Base-by-base conservation (phyloP, 2,113 vertebrate genomes). In the Theristicus caerulescens region DNA sequence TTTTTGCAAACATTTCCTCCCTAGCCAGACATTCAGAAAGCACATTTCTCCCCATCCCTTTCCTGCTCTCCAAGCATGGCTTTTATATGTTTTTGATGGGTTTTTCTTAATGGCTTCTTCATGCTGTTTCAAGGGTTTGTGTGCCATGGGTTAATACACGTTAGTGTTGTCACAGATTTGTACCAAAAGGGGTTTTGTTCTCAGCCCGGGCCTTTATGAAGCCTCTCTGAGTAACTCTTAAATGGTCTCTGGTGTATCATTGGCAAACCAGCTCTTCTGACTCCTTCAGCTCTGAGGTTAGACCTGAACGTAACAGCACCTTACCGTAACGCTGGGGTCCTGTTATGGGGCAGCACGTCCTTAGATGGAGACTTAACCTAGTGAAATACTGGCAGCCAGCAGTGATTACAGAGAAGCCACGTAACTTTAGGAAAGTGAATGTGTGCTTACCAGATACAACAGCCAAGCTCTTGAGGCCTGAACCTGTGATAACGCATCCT, bases 291-390 rank as follows among this genome's bases (percentile, higher is more conserved):
- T 57, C 58, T 74, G 46, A 51, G 51, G 38, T 86, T 36, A 91
- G 59, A 61, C 25, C 44, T 1, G 1, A 62, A 36, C 32, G 51
- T 65, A 61, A 22, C 21, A 73, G 54, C 62, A n/a, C 64, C 51
- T 58, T 51, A 6, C 0, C 0, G 1, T 58, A 20, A 57, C 0
- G 0, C 24, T 2, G 5, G 31, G 46, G 31, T 71, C n/a, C 29
- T 42, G 59, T 46, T n/a, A 4, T 10, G 32, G 57, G n/a, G 25
- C 65, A 92, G 42, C 32, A 10, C 1, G 0, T 52, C 42, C 74
- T 57, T 29, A 44, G 44, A 4, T 31, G 46, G 47, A 46, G 16
- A 8, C 13, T 66, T 26, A 62, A 20, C 32, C 44, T 16, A 42
- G 46, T 18, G 59, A 32, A 21, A 32, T 36, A 9, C 18, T 46